Conservation (phyloP, 2,113 vertebrate genomes). For the Odontophorus gujanensis region DNA sequence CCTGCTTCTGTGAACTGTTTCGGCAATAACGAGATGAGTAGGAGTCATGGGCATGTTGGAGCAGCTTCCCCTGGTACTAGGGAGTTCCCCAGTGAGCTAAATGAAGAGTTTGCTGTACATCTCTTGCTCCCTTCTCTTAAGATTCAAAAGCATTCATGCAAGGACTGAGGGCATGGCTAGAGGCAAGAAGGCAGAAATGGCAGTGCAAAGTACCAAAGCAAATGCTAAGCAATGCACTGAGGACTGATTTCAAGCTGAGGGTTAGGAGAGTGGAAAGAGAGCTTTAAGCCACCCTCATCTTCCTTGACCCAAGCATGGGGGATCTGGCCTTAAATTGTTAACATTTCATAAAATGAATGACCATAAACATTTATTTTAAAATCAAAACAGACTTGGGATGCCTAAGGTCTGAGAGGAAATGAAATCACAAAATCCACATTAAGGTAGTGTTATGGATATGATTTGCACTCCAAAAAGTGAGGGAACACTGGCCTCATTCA, state of each 20-base stretch:
- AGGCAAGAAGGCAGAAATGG: slow-evolving; percentile 20
- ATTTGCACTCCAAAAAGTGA: slow-evolving; percentile 40
- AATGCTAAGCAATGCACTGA: slow-evolving; percentile 18
- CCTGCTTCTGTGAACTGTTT: not conserved
- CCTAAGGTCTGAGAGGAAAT: slow-evolving; percentile 35
- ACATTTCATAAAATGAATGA: slow-evolving; percentile 34
- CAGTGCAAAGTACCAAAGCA: slow-evolving; percentile 25
- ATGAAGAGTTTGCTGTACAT: fast-evolving
- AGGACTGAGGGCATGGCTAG: slow-evolving; percentile 38
- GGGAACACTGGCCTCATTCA: not conserved
- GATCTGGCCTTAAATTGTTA: slow-evolving; percentile 11
- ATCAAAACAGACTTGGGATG: not conserved
- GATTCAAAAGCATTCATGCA: fast-evolving
- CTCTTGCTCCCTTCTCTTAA: not conserved
- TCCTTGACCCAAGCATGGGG: not conserved
- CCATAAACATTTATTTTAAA: slow-evolving; percentile 44
- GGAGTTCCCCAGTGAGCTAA: not conserved
- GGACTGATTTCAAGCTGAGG: not conserved
- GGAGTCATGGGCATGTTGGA: not conserved
- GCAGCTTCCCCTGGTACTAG: not conserved
- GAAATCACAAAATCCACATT: slow-evolving; percentile 43
- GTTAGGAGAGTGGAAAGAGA: not conserved
- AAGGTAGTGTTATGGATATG: not conserved
- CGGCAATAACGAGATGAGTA: not conserved
- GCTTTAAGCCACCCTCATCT: not conserved